These are phyloP conservation scores for Anhinga anhinga DNA, from an alignment of 2,113 vertebrate species.

Conservation along the genomic window DNA sequence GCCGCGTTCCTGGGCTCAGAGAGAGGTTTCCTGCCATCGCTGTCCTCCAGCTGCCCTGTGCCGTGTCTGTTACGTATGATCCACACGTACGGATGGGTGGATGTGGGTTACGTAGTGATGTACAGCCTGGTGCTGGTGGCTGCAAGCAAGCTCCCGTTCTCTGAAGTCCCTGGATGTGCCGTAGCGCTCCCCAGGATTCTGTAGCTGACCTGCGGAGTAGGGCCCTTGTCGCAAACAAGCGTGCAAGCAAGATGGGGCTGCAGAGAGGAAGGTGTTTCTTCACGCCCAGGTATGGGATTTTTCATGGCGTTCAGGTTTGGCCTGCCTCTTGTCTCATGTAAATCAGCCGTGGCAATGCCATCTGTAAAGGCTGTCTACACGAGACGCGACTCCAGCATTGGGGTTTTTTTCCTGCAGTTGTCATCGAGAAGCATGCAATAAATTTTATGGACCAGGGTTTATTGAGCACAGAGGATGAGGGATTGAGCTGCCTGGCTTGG, in stretches of 20 bases:
- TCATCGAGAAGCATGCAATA: slow-evolving; percentile 55
- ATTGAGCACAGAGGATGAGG: slow-evolving; percentile 58
- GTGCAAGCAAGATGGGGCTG: background rate
- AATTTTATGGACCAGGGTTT: slow-evolving; percentile 65
- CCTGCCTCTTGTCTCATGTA: background rate
- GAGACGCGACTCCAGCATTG: background rate
- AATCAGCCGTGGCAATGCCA: slow-evolving; percentile 22
- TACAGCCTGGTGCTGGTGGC: too few species aligned
- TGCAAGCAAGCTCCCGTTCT: fast-evolving
- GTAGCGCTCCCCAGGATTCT: background rate
- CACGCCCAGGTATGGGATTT: background rate
- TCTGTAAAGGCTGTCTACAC: slow-evolving; percentile 32
- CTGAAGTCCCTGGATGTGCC: fast-evolving
- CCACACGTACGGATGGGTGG: fast-evolving
- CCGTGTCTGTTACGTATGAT: fast-evolving
- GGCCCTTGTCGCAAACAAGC: background rate
- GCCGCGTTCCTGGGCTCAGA: background rate
- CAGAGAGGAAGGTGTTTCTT: background rate
- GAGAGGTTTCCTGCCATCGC: background rate
- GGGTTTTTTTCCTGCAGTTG: background rate
- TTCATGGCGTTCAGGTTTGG: background rate
- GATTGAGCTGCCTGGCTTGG: slow-evolving; percentile 50
- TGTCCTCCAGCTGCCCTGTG: background rate
- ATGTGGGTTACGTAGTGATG: background rate
- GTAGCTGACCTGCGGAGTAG: background rate